Base-by-base conservation (phyloP, 1,140 invertebrate species). In the Drosophila trapezifrons region DNA sequence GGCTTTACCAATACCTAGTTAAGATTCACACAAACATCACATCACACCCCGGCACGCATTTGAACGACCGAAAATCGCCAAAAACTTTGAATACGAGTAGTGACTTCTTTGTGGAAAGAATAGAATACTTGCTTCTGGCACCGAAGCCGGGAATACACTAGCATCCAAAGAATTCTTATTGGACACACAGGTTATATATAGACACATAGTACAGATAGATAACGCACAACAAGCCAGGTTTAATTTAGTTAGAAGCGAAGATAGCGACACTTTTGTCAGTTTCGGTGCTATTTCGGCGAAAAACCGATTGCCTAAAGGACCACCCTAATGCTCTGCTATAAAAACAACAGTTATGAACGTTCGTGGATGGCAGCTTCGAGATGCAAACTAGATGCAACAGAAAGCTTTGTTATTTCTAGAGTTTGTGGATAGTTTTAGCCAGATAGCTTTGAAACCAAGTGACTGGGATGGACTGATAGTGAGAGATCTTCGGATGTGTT, bases 1-100 rank as follows among this genome's bases (percentile, higher is more conserved):
- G 47, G 47, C 25, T 27, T 37, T 54, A 37, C 20, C n/a, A 37
- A 54, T 54, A 54, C 51, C 51, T 37, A n/a, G 32, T 37, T 32
- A 54, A 54, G 51, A 37, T 37, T 54, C 51, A 54, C 51, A 54
- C 51, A n/a, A n/a, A n/a, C n/a, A n/a, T n/a, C n/a, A 54, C 51
- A 54, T 22, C 46, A 12, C 46, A 49, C 7, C 29, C 29, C 29
- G 29, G 29, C 29, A 32, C 29, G 29, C 9, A 32, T 32, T 32
- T 32, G 9, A 18, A 32, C 10, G 12, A 13, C 17, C 32, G 51
- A 54, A 54, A 22, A 51, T 32, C 17, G 49, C 49, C 49, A 54
- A 54, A 54, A 54, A 10, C 0, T 37, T 37, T 37, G 49, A 29
- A 52, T 52, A 37, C 29, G 13, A 52, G 29, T 20, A 35, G 49